These are phyloP conservation scores for Varanus komodoensis DNA, from an alignment of 2,113 vertebrate species.

Conservation along the genomic window DNA sequence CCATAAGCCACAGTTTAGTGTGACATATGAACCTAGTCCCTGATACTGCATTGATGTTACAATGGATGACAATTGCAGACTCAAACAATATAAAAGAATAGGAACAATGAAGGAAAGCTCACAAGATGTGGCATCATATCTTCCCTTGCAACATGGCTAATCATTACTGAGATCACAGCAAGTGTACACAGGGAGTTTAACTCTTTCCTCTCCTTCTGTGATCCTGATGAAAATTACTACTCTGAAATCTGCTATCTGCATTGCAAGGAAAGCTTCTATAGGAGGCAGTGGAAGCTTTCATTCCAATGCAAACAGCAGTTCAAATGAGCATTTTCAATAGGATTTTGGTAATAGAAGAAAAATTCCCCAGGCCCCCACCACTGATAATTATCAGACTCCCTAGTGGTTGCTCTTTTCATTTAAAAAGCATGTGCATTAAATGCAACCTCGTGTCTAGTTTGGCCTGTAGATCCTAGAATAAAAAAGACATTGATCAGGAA, in stretches of 20 bases:
- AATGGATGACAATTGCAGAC: not conserved
- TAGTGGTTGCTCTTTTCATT: not conserved
- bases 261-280: not conserved
- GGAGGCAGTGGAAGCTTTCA: not conserved
- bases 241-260: not conserved
- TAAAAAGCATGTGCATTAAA: not conserved
- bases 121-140: not conserved
- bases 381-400: not conserved
- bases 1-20: not conserved
- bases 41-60: not conserved
- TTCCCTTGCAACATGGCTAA: not conserved
- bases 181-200: not conserved
- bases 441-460: not conserved
- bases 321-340: not conserved
- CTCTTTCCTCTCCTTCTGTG: not conserved
- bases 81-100: slow-evolving; percentile 3
- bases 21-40: not conserved
- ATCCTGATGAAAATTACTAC: not conserved
- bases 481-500: slow-evolving; percentile 15
- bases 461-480: not conserved
- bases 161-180: not conserved
- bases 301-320: not conserved
- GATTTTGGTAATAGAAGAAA: not conserved
- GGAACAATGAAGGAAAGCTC: not conserved
- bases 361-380: no score